Evolutionary conservation across 1,140 invertebrate species (phyloP).

Genomic region (Coptotermes formosanus): DNA sequence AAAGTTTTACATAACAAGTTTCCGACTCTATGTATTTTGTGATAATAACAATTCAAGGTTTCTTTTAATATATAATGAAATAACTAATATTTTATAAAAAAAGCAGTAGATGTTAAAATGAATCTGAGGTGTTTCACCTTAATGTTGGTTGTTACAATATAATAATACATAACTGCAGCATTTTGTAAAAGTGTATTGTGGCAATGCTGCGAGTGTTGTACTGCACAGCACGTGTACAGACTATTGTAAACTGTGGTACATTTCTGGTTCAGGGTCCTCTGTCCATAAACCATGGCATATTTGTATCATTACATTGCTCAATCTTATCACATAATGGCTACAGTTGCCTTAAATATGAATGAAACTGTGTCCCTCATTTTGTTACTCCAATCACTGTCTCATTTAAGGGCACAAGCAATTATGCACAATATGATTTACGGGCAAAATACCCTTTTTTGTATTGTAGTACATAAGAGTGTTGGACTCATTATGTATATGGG

Average conservation of each 20-base stretch:
- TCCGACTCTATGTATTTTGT: slow-evolving; percentile 33
- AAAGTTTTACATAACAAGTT: slow-evolving; percentile 32
- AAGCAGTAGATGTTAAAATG: slow-evolving; percentile 5
- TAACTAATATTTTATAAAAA: neutral
- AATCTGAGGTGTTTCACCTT: neutral
- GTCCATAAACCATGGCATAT: neutral
- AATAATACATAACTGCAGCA: slow-evolving; percentile 8
- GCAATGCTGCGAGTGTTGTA: neutral
- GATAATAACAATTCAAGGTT: neutral
- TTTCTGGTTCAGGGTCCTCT: neutral
- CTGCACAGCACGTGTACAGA: neutral
- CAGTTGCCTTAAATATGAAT: too few species aligned
- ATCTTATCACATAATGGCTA: too few species aligned
- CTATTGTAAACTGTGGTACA: slow-evolving; percentile 5
- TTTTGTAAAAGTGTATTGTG: slow-evolving; percentile 14
- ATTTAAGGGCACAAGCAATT: neutral
- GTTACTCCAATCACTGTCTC: neutral
- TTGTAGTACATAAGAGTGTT: slow-evolving; percentile 10
- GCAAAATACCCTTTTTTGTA: neutral
- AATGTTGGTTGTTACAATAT: neutral
- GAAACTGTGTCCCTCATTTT: neutral
- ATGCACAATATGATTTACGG: neutral
- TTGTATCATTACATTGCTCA: neutral
- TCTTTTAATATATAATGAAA: neutral
- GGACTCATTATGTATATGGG: slow-evolving; percentile 31